A percentile compares a stretch with the other conserved stretches of the same genome.
Conservation (phyloP, 2,888 invertebrate species). For the Agelastica alni region DNA sequence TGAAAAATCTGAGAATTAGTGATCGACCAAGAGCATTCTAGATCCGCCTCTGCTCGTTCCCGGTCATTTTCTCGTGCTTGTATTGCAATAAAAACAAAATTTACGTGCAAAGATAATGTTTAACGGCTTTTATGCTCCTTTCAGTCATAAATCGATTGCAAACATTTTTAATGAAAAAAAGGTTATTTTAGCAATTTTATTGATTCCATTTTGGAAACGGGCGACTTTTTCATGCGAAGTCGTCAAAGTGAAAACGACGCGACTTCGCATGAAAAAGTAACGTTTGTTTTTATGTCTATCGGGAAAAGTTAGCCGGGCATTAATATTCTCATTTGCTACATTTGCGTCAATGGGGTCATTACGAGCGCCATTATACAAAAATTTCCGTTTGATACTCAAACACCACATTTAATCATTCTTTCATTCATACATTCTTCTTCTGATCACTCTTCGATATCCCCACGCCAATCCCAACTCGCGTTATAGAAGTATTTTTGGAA, state of each 20-base stretch:
- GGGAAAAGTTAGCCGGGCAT: neutral
- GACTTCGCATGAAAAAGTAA: too few relatives aligned
- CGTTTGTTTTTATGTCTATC: constrained; percentile 21
- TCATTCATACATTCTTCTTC: too few relatives aligned
- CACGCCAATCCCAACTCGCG: too few relatives aligned
- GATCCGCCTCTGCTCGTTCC: neutral
- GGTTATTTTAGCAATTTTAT: constrained; percentile 38
- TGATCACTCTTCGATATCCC: too few relatives aligned
- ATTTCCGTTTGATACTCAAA: too few relatives aligned
- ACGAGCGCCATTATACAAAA: too few relatives aligned
- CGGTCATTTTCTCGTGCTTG: constrained; percentile 31
- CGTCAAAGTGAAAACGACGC: constrained; percentile 19
- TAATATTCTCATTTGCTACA: neutral
- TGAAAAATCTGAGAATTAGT: too few relatives aligned
- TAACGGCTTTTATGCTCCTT: constrained; percentile 34
- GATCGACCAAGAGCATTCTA: too few relatives aligned
- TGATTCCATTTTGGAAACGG: constrained; percentile 12
- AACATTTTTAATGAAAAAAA: constrained; percentile 44
- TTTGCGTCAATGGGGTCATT: neutral
- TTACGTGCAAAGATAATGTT: constrained; percentile 41
- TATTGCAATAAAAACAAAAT: constrained; percentile 41
- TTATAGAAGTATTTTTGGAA: too few relatives aligned
- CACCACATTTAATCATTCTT: too few relatives aligned
- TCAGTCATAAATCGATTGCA: constrained; percentile 43
- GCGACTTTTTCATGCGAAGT: constrained; percentile 11